Conservation (phyloP, 2,888 invertebrate genomes). For the Lottia scabra region DNA sequence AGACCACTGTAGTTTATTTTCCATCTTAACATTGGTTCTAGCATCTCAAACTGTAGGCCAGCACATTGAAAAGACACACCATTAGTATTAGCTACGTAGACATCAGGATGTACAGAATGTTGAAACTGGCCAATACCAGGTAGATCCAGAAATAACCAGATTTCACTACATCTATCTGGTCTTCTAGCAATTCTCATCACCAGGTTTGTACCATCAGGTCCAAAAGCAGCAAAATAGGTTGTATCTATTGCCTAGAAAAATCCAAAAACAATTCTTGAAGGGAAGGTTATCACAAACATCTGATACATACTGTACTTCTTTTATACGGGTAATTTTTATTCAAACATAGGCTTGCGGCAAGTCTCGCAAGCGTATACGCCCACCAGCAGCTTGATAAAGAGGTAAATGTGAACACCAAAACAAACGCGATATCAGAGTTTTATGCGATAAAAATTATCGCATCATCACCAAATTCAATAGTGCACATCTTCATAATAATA, state of each 20-base stretch:
- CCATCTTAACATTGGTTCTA: constrained; percentile 76
- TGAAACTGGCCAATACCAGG: constrained; percentile 69
- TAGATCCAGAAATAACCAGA: constrained; percentile 73
- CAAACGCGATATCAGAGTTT: no score
- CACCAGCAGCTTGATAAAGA: no score
- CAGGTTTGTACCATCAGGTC: constrained; percentile 73
- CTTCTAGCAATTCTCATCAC: constrained; percentile 73
- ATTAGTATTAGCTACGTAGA: constrained; percentile 68
- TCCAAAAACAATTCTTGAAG: background rate
- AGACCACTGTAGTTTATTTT: constrained; percentile 80
- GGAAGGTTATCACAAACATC: background rate
- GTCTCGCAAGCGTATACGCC: no score
- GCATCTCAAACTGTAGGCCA: constrained; percentile 74
- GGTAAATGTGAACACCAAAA: no score
- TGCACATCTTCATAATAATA: no score
- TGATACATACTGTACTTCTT: no score
- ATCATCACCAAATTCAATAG: no score
- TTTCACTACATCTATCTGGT: constrained; percentile 73
- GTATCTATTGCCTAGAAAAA: constrained; percentile 69
- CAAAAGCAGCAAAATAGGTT: constrained; percentile 72
- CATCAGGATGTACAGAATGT: constrained; percentile 74
- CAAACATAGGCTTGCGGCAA: no score
- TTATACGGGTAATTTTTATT: no score
- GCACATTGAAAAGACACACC: constrained; percentile 49
- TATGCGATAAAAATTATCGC: no score